phyloP scores from a whole-genome alignment of 2,888 invertebrate genomes.

The Sisyra terminalis region DNA sequence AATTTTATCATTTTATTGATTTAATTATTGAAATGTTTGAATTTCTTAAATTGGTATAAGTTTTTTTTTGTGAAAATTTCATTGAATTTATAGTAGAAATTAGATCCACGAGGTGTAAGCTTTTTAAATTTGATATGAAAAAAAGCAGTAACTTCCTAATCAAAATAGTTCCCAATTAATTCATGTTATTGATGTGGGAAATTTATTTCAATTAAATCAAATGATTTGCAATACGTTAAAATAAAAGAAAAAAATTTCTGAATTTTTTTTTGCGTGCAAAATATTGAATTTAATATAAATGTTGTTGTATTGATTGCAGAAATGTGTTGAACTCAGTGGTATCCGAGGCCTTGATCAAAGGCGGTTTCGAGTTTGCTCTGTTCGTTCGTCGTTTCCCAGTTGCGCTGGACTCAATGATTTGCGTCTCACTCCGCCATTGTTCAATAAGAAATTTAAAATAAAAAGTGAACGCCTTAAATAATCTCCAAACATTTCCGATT shows the following conservation, averaged over 20 bases:
- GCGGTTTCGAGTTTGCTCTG: slow-evolving; percentile 22
- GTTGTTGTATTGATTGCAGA: slow-evolving; percentile 3
- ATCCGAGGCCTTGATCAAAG: slow-evolving; percentile 19
- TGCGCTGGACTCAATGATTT: slow-evolving; percentile 6
- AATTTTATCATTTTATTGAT: not conserved
- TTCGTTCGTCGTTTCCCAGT: slow-evolving; percentile 15
- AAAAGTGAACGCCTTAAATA: not conserved
- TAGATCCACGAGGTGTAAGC: no score
- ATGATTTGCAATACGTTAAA: no score
- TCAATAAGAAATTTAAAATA: slow-evolving; percentile 6
- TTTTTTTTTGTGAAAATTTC: no score
- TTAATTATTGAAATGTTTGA: not conserved
- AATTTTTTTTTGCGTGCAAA: no score
- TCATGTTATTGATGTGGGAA: no score
- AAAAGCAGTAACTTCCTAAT: slow-evolving; percentile 2
- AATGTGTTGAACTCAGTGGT: slow-evolving; percentile 12
- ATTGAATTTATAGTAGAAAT: no score
- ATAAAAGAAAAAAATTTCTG: no score
- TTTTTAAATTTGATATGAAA: no score
- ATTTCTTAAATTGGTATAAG: not conserved
- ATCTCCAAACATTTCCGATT: no score
- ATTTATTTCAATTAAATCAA: no score
- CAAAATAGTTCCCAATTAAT: not conserved
- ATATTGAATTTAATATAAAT: not conserved
- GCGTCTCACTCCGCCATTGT: slow-evolving; percentile 8